These are phyloP conservation scores for Platycheirus albimanus DNA, from an alignment of 2,888 invertebrate genomes.

Conservation along the genomic window DNA sequence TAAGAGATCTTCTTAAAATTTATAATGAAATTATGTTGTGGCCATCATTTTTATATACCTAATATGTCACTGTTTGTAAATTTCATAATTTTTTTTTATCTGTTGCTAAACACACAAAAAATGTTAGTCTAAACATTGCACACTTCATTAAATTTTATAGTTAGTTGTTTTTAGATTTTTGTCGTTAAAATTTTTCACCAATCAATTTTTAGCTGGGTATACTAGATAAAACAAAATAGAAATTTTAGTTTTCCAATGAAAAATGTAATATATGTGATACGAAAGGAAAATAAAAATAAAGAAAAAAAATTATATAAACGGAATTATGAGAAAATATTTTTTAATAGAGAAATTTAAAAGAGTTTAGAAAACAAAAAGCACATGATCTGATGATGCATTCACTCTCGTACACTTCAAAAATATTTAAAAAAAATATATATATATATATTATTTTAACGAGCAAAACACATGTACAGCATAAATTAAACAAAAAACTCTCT, in stretches of 20 bases:
- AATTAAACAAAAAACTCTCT: constrained; percentile 23
- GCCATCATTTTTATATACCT: too few relatives aligned
- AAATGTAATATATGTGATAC: constrained; percentile 53
- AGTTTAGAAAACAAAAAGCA: constrained; percentile 30
- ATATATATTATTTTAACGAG: not conserved
- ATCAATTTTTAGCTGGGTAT: constrained; percentile 24
- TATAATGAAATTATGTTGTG: constrained; percentile 23
- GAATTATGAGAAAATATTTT: constrained; percentile 47
- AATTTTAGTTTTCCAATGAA: constrained; percentile 51
- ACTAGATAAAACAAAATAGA: not conserved
- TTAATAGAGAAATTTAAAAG: constrained; percentile 29
- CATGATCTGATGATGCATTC: constrained; percentile 24
- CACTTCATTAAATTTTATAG: constrained; percentile 31
- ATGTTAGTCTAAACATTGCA: constrained; percentile 41
- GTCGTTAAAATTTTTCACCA: constrained; percentile 35
- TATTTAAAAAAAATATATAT: constrained; percentile 1
- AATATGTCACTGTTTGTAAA: constrained; percentile 8
- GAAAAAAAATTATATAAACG: constrained; percentile 24
- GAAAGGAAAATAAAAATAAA: constrained; percentile 34
- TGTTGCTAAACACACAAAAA: constrained; percentile 41
- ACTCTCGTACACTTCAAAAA: constrained; percentile 31
- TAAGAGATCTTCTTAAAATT: not conserved
- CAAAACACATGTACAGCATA: constrained; percentile 59
- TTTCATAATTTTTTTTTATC: constrained; percentile 27
- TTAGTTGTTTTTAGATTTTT: constrained; percentile 45